phyloP scores from a whole-genome alignment of 2,113 vertebrate genomes.

The Cyanistes caeruleus region DNA sequence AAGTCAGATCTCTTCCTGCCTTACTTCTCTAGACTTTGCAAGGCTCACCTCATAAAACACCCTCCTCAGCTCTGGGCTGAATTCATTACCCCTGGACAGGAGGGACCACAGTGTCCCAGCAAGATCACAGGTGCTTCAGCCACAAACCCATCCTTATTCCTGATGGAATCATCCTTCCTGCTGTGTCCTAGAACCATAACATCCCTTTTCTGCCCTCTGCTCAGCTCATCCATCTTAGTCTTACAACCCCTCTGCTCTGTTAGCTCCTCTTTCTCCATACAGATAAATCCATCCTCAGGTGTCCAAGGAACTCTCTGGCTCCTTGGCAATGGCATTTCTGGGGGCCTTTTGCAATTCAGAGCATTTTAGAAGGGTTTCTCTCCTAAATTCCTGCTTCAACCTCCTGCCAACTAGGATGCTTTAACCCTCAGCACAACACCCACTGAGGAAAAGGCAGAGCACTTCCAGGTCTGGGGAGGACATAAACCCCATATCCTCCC shows the following conservation, averaged over 20 bases:
- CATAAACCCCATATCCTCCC: not conserved
- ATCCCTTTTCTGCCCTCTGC: not conserved
- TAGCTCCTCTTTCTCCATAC: not conserved
- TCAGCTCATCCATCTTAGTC: not conserved
- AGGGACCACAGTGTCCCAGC: not conserved
- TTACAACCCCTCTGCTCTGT: rapidly evolving
- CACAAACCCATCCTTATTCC: not conserved
- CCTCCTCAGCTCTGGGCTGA: not conserved
- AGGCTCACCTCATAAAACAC: not conserved
- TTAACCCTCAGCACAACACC: not conserved
- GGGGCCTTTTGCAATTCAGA: not conserved
- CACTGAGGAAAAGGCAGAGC: not conserved
- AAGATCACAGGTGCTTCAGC: not conserved
- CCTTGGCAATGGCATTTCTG: rapidly evolving
- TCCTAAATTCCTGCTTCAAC: not conserved
- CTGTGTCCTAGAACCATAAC: rapidly evolving
- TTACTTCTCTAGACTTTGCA: not conserved
- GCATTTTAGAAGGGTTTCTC: not conserved
- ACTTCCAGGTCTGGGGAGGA: not conserved
- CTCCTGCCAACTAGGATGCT: not conserved
- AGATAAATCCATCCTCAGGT: not conserved
- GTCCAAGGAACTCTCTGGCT: not conserved
- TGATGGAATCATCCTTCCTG: not conserved
- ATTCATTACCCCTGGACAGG: not conserved
- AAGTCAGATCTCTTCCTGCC: not conserved